A percentile compares a stretch with the other conserved stretches of the same genome.
Conservation (phyloP, 1,140 invertebrate species). For the Pachypeltis micranthus region DNA sequence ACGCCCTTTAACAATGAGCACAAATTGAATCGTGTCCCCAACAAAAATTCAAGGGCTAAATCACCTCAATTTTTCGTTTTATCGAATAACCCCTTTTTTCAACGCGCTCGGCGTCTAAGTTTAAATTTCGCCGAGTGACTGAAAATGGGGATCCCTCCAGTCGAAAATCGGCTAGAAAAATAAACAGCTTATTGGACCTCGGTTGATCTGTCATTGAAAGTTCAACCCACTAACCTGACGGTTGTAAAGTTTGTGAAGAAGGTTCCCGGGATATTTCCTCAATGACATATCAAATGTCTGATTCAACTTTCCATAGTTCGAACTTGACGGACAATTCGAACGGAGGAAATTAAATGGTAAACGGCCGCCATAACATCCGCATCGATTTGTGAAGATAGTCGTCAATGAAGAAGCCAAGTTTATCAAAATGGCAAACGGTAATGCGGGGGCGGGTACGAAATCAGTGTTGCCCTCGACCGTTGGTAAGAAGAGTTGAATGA, state of each 20-base stretch:
- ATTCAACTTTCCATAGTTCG: background rate
- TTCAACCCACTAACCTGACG: conserved; percentile 5
- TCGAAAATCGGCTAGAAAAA: background rate
- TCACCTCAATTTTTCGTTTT: background rate
- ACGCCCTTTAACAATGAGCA: background rate
- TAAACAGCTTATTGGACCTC: background rate
- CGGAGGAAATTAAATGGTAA: background rate
- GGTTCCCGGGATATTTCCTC: background rate
- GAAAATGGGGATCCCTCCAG: background rate
- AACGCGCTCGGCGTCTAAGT: background rate
- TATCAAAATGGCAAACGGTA: too few species aligned
- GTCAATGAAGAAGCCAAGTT: too few species aligned
- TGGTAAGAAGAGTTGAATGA: too few species aligned
- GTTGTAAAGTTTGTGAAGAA: conserved; percentile 17
- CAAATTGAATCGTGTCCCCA: too few species aligned
- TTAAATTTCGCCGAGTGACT: background rate
- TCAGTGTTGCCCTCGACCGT: too few species aligned
- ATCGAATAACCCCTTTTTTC: background rate
- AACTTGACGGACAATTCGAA: background rate
- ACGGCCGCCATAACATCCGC: background rate
- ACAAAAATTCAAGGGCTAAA: background rate
- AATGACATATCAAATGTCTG: background rate
- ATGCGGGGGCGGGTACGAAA: too few species aligned
- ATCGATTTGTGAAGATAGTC: background rate
- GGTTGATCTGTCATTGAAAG: background rate